Evolutionary conservation across 2,797 vertebrate species (phyloP).

Genomic region (Tiaroga cobitis): DNA sequence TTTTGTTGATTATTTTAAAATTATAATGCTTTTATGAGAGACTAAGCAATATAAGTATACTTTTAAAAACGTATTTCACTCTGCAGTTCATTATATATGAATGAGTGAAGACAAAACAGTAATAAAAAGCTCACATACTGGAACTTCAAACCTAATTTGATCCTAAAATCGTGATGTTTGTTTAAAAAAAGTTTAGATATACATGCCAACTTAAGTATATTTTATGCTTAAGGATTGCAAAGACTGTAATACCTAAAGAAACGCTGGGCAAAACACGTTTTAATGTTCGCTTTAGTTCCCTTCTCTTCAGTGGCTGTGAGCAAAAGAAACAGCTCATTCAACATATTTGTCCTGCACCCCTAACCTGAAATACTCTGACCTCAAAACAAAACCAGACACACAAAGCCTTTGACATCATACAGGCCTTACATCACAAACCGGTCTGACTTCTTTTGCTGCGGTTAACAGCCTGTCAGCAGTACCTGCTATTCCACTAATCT

Average conservation of each 20-base stretch:
- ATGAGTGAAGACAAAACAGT: neutral
- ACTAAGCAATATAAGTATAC: neutral
- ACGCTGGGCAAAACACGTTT: neutral
- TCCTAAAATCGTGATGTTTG: neutral
- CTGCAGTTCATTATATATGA: neutral
- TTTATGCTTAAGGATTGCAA: neutral
- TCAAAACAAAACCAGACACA: conserved; percentile 34
- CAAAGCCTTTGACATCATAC: conserved; percentile 16
- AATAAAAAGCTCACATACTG: neutral
- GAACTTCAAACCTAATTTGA: neutral
- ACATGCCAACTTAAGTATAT: neutral
- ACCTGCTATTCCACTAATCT: neutral
- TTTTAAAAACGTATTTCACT: neutral
- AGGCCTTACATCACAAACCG: conserved; percentile 50
- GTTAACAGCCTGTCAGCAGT: neutral
- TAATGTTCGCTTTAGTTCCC: neutral
- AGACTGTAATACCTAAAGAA: neutral
- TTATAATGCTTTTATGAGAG: neutral
- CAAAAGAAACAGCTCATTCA: conserved; percentile 46
- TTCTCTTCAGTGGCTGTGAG: neutral
- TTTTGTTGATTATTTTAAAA: neutral
- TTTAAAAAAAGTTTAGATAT: neutral
- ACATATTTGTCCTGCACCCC: conserved; percentile 37
- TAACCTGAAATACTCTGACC: conserved; percentile 16
- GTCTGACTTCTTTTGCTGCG: conserved; percentile 42